Conservation (phyloP, 2,797 vertebrate genomes). For the Intellagama lesueurii region DNA sequence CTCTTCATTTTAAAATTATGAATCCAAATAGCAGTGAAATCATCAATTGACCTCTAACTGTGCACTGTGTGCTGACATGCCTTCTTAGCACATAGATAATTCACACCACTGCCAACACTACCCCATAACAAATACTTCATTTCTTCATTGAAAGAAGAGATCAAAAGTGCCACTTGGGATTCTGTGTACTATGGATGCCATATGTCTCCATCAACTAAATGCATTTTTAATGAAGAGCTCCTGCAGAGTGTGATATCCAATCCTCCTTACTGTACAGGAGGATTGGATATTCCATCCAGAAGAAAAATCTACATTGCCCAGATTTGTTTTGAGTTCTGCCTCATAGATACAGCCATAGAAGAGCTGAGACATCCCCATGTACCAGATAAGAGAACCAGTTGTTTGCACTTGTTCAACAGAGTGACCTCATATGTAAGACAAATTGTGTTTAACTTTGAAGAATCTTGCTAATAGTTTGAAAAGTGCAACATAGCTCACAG, state of each 20-base stretch:
- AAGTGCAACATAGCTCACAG: slow-evolving; percentile 21
- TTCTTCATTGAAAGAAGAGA: slow-evolving; percentile 61
- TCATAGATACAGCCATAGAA: not conserved
- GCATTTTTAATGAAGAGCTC: slow-evolving; percentile 71
- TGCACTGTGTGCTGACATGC: slow-evolving; percentile 18
- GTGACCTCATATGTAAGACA: slow-evolving; percentile 15
- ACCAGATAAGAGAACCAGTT: slow-evolving; percentile 41
- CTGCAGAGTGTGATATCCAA: slow-evolving; percentile 61
- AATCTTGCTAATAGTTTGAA: slow-evolving; percentile 9
- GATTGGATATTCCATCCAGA: slow-evolving; percentile 59
- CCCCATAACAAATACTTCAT: slow-evolving; percentile 68
- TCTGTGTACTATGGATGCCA: slow-evolving; percentile 71
- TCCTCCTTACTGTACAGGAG: slow-evolving; percentile 44
- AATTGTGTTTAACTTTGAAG: slow-evolving; percentile 2
- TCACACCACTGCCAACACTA: slow-evolving; percentile 58
- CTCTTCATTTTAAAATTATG: not conserved
- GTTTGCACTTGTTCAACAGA: slow-evolving; percentile 5
- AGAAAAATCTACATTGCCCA: slow-evolving; percentile 40
- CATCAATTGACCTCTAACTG: slow-evolving; percentile 2
- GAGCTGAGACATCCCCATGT: slow-evolving; percentile 25
- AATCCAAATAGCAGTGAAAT: not conserved
- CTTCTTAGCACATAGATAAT: slow-evolving; percentile 47
- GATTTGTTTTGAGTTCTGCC: slow-evolving; percentile 55
- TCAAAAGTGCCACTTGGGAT: slow-evolving; percentile 63
- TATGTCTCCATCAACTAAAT: slow-evolving; percentile 74